Percentiles rank a stretch among this genome's conserved stretches.
Evolutionary conservation across 2,113 vertebrate species (phyloP).

Genomic region (Proterorhinus semilunaris): DNA sequence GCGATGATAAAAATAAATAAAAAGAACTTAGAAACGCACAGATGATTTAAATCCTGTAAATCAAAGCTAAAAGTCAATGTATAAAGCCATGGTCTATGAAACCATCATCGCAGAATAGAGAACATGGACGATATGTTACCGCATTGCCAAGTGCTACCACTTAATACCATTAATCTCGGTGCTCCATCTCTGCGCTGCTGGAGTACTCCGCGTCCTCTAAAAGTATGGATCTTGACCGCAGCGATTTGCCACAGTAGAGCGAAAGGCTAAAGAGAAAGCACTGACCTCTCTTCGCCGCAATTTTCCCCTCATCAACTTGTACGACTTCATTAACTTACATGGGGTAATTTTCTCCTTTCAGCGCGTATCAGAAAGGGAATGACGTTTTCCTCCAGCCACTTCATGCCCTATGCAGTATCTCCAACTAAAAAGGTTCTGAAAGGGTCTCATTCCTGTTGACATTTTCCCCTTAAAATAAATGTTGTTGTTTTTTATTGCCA

Average conservation of each 20-base stretch:
- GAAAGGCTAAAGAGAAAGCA: conserved; percentile 77
- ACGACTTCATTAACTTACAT: conserved; percentile 81
- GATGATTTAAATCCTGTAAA: conserved; percentile 72
- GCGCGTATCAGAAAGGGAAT: conserved; percentile 44
- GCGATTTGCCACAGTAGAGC: conserved; percentile 74
- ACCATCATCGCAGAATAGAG: conserved; percentile 66
- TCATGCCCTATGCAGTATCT: conserved; percentile 1
- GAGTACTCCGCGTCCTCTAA: conserved; percentile 73
- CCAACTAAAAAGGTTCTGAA: not conserved
- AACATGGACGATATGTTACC: conserved; percentile 66
- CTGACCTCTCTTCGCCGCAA: conserved; percentile 78
- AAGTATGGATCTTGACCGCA: conserved; percentile 77
- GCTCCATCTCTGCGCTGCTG: conserved; percentile 42
- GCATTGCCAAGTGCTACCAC: conserved; percentile 71
- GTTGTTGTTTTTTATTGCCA: not conserved
- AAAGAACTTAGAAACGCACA: too few species aligned
- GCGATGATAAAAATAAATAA: conserved; percentile 49
- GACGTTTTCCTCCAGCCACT: conserved; percentile 31
- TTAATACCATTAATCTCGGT: conserved; percentile 75
- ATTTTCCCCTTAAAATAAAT: not conserved
- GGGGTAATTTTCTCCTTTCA: conserved; percentile 72
- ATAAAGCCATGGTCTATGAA: conserved; percentile 71
- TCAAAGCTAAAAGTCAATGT: conserved; percentile 68
- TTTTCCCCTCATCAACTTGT: conserved; percentile 79
- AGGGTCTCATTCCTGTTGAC: not conserved